A percentile compares a stretch with the other conserved stretches of the same genome.
These are phyloP conservation scores for Acanthurus leucopareius DNA, from an alignment of 2,797 vertebrate genomes.

Conservation along the genomic window DNA sequence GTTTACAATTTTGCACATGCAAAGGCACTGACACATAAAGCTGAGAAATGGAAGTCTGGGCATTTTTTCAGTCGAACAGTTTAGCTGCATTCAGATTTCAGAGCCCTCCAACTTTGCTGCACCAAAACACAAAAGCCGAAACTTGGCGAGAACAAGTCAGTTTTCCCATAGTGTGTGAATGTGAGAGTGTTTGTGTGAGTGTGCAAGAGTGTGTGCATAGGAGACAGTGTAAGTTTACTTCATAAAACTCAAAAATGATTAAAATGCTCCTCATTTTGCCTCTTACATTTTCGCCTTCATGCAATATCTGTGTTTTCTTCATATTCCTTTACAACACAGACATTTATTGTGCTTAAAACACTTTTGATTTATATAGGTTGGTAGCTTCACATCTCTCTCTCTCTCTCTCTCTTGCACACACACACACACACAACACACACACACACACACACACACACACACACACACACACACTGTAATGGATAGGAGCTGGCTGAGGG, in stretches of 20 bases:
- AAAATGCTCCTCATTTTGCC: slow-evolving; percentile 29
- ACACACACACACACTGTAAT: slow-evolving; percentile 90
- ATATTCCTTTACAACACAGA: slow-evolving; percentile 51
- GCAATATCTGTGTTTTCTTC: slow-evolving; percentile 48
- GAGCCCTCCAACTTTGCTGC: slow-evolving; percentile 13
- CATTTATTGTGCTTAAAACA: slow-evolving; percentile 72
- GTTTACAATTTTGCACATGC: background rate
- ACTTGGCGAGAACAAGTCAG: slow-evolving; percentile 39
- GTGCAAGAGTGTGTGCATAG: slow-evolving; percentile 29
- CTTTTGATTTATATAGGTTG: slow-evolving; percentile 74
- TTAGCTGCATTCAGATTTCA: slow-evolving; percentile 45
- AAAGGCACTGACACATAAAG: slow-evolving; percentile 7
- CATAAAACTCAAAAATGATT: slow-evolving; percentile 45
- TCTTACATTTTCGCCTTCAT: slow-evolving; percentile 38
- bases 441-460: slow-evolving; percentile 64
- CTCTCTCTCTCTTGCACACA: slow-evolving; percentile 61
- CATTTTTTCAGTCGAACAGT: slow-evolving; percentile 34
- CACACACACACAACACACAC: slow-evolving; percentile 58
- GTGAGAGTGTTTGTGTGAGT: background rate
- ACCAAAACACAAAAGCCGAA: slow-evolving; percentile 55
- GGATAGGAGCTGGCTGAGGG: slow-evolving; percentile 93
- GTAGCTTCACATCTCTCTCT: slow-evolving; percentile 63
- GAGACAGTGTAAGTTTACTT: slow-evolving; percentile 28
- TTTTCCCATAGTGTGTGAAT: slow-evolving; percentile 42
- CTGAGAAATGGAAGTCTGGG: slow-evolving; percentile 8